These are phyloP conservation scores for Cerastis leucographa DNA, from an alignment of 2,888 invertebrate genomes.

Conservation along the genomic window DNA sequence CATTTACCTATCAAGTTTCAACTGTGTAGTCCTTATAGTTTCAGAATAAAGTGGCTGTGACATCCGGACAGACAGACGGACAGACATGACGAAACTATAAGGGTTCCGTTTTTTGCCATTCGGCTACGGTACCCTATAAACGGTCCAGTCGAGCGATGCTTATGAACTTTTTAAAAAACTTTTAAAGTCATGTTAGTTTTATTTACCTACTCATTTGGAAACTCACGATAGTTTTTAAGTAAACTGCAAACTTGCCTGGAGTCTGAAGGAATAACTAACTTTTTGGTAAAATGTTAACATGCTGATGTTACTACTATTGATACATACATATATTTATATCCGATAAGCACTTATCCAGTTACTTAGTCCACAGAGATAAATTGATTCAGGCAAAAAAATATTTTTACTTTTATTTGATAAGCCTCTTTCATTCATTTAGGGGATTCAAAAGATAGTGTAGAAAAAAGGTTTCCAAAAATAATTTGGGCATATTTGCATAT, in stretches of 20 bases:
- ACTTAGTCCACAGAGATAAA: constrained; percentile 28
- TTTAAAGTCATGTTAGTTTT: not conserved
- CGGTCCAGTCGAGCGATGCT: not conserved
- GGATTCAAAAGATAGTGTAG: constrained; percentile 28
- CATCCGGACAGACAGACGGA: no score
- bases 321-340: not conserved
- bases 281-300: constrained; percentile 1
- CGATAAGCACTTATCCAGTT: constrained; percentile 10
- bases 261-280: not conserved
- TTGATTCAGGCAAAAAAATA: not conserved
- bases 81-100: no score
- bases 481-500: not conserved
- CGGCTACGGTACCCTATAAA: not conserved
- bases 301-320: not conserved
- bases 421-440: not conserved
- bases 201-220: not conserved
- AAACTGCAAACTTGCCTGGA: no score
- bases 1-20: no score
- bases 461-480: constrained; percentile 40
- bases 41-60: no score
- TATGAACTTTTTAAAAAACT: not conserved
- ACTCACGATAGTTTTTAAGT: not conserved
- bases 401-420: constrained; percentile 20
- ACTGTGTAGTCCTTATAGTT: no score
- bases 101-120: no score